Evolutionary conservation across 1,140 invertebrate species (phyloP).

Genomic region (Lerema accius): DNA sequence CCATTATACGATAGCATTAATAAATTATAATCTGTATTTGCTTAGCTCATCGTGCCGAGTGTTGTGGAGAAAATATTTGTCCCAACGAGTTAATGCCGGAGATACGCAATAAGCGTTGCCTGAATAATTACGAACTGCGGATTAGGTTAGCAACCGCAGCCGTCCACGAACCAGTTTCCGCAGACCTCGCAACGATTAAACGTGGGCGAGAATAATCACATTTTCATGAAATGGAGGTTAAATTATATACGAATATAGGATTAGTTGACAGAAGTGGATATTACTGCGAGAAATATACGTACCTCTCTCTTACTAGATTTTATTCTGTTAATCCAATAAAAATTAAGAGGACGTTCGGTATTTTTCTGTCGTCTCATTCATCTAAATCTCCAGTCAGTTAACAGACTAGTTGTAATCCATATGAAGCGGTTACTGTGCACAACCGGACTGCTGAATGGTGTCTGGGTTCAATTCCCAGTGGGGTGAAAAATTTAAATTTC

Average conservation of each 20-base stretch:
- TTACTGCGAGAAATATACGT: no score
- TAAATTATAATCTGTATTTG: neutral
- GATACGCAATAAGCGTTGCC: constrained; percentile 8
- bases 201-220: neutral
- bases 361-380: no score
- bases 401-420: no score
- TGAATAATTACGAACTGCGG: constrained; percentile 25
- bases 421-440: no score
- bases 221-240: neutral
- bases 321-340: no score
- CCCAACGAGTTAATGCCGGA: constrained; percentile 2
- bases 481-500: no score
- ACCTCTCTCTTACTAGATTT: no score
- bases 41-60: neutral
- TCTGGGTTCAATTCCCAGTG: no score
- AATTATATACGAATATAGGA: neutral
- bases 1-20: neutral
- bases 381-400: no score
- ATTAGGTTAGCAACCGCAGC: constrained; percentile 23
- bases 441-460: no score
- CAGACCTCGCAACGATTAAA: neutral
- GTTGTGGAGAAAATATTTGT: neutral
- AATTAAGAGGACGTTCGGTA: no score
- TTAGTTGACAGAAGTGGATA: neutral
- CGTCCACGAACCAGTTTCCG: neutral